Evolutionary conservation across 2,797 vertebrate species (phyloP).

Genomic region (Eulemur albifrons): DNA sequence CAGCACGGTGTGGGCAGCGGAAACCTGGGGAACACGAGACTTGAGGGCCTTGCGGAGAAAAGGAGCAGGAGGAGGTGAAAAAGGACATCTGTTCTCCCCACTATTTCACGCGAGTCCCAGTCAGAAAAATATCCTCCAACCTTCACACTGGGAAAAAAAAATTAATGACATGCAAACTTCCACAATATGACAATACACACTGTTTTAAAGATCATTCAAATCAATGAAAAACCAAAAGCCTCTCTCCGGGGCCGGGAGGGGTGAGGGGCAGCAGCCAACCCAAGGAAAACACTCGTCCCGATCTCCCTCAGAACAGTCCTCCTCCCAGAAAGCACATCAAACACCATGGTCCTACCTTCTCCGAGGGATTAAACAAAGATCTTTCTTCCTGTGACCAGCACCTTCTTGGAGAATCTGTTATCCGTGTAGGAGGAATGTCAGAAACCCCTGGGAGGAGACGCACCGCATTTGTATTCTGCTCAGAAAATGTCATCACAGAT

Average conservation of each 20-base stretch:
- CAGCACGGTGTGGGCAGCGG: neutral
- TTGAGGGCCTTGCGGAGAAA: constrained; percentile 55
- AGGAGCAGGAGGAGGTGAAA: constrained; percentile 45
- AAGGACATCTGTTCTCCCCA: constrained; percentile 1
- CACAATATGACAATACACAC: constrained; percentile 17
- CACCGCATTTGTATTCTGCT: constrained; percentile 87
- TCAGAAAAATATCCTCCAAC: neutral
- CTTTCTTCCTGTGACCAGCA: constrained; percentile 62
- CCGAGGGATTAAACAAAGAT: constrained; percentile 74
- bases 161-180: constrained; percentile 57
- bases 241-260: neutral
- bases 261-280: neutral
- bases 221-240: constrained; percentile 51
- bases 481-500: constrained; percentile 88
- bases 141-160: neutral
- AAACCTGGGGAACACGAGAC: neutral
- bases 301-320: constrained; percentile 39
- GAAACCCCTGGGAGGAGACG: constrained; percentile 83
- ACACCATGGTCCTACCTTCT: constrained; percentile 81
- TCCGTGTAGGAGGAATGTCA: constrained; percentile 79
- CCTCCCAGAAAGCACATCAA: constrained; percentile 51
- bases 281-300: constrained; percentile 65
- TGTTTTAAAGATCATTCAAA: constrained; percentile 63
- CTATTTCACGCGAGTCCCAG: constrained; percentile 10
- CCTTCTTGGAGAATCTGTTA: constrained; percentile 79